Percentiles rank a stretch among this genome's conserved stretches.
phyloP scores from a whole-genome alignment of 2,113 vertebrate genomes.

The Calidris pygmaea region DNA sequence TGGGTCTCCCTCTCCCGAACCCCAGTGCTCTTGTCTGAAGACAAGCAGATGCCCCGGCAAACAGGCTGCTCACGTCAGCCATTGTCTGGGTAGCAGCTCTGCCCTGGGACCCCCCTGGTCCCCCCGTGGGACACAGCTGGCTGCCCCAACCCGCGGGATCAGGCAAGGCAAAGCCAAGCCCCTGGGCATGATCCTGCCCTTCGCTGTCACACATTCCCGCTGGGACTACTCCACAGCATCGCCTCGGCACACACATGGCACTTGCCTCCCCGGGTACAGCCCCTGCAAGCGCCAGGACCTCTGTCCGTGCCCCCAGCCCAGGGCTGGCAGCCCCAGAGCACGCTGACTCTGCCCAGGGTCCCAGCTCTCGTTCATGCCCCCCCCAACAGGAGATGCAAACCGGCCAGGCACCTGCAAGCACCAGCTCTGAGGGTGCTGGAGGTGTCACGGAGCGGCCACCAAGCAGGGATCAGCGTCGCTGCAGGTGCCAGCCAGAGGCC shows the following conservation, averaged over 20 bases:
- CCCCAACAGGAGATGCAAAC: rapidly evolving
- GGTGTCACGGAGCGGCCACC: background rate
- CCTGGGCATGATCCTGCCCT: background rate
- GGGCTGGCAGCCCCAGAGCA: background rate
- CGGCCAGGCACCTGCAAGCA: rapidly evolving
- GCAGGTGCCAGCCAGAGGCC: background rate
- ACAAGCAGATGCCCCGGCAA: background rate
- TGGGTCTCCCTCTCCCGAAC: background rate
- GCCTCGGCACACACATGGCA: rapidly evolving
- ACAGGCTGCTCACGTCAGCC: background rate
- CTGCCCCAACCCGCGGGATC: rapidly evolving
- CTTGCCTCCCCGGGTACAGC: rapidly evolving
- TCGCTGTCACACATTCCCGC: rapidly evolving
- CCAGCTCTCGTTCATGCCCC: background rate
- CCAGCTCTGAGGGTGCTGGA: background rate
- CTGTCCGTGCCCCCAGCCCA: rapidly evolving
- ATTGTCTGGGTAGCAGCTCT: background rate
- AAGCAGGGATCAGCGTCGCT: background rate
- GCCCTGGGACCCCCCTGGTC: rapidly evolving
- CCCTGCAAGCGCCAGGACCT: background rate
- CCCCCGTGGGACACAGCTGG: background rate
- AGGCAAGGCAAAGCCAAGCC: background rate
- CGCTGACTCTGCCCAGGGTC: rapidly evolving
- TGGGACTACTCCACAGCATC: rapidly evolving
- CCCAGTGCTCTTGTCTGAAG: background rate